Evolutionary conservation across 2,888 invertebrate genomes (phyloP).

Genomic region (Piscicola geometra): DNA sequence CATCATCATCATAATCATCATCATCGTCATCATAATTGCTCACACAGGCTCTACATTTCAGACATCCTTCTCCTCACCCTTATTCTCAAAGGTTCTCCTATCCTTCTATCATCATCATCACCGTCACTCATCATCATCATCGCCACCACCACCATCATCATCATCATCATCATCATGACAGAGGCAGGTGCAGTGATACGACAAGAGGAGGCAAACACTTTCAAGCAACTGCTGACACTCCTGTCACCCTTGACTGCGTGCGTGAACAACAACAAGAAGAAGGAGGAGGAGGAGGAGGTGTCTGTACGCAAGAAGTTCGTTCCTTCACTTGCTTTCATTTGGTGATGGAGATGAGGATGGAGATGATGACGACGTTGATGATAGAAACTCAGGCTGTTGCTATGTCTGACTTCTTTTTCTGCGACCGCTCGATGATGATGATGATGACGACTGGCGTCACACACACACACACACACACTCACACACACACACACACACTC

Average conservation of each 20-base stretch:
- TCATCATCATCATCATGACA: not conserved
- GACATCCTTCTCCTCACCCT: not conserved
- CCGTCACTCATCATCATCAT: not conserved
- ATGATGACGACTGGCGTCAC: constrained; percentile 23
- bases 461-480: constrained; percentile 15
- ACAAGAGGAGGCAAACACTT: not conserved
- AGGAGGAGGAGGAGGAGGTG: not conserved
- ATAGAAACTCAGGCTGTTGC: too few relatives aligned
- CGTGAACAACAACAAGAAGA: not conserved
- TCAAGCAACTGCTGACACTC: not conserved
- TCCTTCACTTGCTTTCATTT: not conserved
- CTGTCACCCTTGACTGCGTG: not conserved
- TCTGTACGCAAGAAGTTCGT: not conserved
- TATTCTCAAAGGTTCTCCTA: not conserved
- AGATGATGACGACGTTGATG: not conserved
- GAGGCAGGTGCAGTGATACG: not conserved
- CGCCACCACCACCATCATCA: not conserved
- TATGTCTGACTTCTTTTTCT: too few relatives aligned
- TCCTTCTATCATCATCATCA: too few relatives aligned
- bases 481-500: constrained; percentile 17
- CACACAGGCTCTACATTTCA: not conserved
- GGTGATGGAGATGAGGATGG: constrained; percentile 15
- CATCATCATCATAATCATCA: too few relatives aligned
- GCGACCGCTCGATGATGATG: constrained; percentile 8
- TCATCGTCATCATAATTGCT: not conserved